Percentiles rank a stretch among this genome's conserved stretches.
Conservation (phyloP, 2,797 vertebrate genomes). For the Galagoides demidoff region DNA sequence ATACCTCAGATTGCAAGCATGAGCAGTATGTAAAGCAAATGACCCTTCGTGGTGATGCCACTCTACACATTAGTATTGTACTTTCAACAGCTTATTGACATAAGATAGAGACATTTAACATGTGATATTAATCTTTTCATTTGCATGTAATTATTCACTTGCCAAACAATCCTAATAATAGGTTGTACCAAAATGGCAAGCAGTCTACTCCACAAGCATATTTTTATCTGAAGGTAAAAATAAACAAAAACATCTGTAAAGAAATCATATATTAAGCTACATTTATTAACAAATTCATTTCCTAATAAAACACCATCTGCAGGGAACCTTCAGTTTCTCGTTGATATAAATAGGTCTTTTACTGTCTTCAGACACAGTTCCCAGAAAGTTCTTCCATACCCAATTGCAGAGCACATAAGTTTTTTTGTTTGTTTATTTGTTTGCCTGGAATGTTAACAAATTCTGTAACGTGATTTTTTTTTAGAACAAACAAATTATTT, state of each 20-base stretch:
- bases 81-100: conserved; percentile 68
- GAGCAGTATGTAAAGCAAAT: conserved; percentile 3
- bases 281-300: conserved; percentile 88
- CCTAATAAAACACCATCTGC: conserved; percentile 88
- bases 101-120: conserved; percentile 64
- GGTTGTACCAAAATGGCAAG: conserved; percentile 82
- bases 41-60: conserved; percentile 34
- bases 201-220: conserved; percentile 79
- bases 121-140: conserved; percentile 72
- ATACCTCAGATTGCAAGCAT: conserved; percentile 29
- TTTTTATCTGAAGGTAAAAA: conserved; percentile 88
- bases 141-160: conserved; percentile 82
- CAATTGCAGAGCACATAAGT: conserved; percentile 86
- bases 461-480: conserved; percentile 78
- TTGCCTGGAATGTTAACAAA: conserved; percentile 86
- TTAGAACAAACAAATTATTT: conserved; percentile 86
- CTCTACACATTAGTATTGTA: background rate
- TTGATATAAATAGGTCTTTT: conserved; percentile 87
- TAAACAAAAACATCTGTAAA: conserved; percentile 87
- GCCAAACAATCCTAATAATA: conserved; percentile 81
- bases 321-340: conserved; percentile 85
- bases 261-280: conserved; percentile 84
- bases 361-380: conserved; percentile 85
- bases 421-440: conserved; percentile 83
- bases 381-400: conserved; percentile 86